Percentiles rank a stretch among this genome's conserved stretches.
Evolutionary conservation across 2,113 vertebrate genomes (phyloP).

Genomic region (Naja naja): DNA sequence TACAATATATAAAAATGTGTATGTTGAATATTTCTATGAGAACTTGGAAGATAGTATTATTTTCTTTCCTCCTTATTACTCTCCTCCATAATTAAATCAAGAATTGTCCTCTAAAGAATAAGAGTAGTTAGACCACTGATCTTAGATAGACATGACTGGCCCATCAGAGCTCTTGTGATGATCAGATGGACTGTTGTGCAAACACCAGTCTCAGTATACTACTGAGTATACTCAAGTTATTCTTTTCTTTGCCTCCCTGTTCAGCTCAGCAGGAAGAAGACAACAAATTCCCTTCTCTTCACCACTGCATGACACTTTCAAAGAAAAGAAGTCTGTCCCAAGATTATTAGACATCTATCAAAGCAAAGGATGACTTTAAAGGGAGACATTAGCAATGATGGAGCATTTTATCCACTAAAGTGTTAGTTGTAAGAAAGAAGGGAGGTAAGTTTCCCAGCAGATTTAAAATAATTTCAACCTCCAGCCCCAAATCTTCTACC

Average conservation of each 20-base stretch:
- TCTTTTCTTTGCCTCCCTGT: background rate
- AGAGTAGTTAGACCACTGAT: background rate
- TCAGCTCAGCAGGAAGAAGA: background rate
- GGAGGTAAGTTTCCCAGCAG: background rate
- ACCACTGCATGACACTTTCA: background rate
- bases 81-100: background rate
- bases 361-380: background rate
- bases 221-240: background rate
- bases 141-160: background rate
- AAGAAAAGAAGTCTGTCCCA: background rate
- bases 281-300: background rate
- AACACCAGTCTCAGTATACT: background rate
- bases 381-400: background rate
- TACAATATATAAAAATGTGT: background rate
- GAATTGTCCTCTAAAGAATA: background rate
- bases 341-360: background rate
- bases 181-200: background rate
- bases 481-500: background rate
- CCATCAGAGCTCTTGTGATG: background rate
- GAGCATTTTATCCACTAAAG: background rate
- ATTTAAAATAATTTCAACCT: background rate
- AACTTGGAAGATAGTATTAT: background rate
- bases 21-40: background rate
- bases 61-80: background rate
- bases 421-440: background rate